Percentiles rank a stretch among this genome's conserved stretches.
Evolutionary conservation across 2,888 invertebrate genomes (phyloP).

Genomic region (Pinctada fucata): DNA sequence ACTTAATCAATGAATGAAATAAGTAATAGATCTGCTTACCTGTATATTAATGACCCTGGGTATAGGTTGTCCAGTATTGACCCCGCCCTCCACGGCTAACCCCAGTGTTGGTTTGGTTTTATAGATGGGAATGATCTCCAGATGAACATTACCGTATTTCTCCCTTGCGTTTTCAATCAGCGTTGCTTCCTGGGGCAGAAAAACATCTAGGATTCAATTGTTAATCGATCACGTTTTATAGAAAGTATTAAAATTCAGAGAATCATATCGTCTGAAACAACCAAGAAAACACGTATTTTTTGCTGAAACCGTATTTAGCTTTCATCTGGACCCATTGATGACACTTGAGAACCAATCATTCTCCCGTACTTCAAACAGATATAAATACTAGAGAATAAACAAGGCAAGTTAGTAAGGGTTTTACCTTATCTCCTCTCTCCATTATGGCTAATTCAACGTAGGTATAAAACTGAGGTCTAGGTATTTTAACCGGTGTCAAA

Average conservation of each 20-base stretch:
- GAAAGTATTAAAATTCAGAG: background rate
- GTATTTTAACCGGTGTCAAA: slow-evolving; percentile 58
- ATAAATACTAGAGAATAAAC: background rate
- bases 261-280: slow-evolving; percentile 4
- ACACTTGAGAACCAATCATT: too few species aligned
- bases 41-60: slow-evolving; percentile 97
- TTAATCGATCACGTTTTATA: background rate
- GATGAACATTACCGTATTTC: slow-evolving; percentile 55
- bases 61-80: slow-evolving; percentile 95
- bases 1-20: too few species aligned
- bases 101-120: slow-evolving; percentile 96
- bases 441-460: slow-evolving; percentile 57
- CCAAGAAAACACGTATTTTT: background rate
- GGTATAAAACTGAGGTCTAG: slow-evolving; percentile 62
- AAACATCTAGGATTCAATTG: slow-evolving; percentile 9
- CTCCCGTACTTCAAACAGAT: background rate
- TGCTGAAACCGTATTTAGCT: too few species aligned
- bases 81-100: slow-evolving; percentile 97
- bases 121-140: slow-evolving; percentile 82
- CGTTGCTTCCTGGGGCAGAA: slow-evolving; percentile 50
- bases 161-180: slow-evolving; percentile 51
- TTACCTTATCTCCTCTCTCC: slow-evolving; percentile 55
- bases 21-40: slow-evolving; percentile 81
- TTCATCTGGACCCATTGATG: too few species aligned
- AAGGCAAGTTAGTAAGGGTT: background rate